phyloP scores from a whole-genome alignment of 2,113 vertebrate species.

The Labeo rohita region DNA sequence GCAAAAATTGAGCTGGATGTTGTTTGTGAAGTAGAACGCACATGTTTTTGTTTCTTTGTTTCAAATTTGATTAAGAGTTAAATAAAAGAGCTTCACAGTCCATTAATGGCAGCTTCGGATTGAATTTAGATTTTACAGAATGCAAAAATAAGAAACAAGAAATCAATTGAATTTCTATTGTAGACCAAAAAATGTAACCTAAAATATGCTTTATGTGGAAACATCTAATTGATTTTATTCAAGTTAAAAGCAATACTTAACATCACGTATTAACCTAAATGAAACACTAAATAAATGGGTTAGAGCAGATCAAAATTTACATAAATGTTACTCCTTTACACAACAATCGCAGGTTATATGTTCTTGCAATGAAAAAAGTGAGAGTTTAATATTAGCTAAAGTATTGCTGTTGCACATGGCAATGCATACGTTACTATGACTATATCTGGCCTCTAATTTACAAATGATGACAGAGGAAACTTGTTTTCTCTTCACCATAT shows the following conservation, averaged over 20 bases:
- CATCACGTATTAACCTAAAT: not conserved
- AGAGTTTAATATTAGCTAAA: not conserved
- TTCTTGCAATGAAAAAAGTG: not conserved
- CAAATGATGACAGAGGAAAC: not conserved
- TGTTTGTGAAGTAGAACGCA: not conserved
- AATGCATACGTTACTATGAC: not conserved
- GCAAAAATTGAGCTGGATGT: slow-evolving; percentile 41
- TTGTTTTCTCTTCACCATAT: not conserved
- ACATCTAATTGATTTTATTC: not conserved
- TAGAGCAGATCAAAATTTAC: not conserved
- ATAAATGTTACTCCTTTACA: not conserved
- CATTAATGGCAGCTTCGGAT: not conserved
- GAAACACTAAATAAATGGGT: not conserved
- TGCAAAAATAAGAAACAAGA: not conserved
- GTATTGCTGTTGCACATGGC: not conserved
- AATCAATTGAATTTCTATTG: not conserved
- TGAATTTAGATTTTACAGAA: not conserved
- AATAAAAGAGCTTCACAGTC: not conserved
- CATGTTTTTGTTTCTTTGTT: not conserved
- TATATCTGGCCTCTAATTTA: not conserved
- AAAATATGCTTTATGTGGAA: not conserved
- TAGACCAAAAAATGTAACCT: not conserved
- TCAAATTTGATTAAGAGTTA: not conserved
- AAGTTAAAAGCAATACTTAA: not conserved
- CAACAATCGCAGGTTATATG: not conserved